A percentile compares a stretch with the other conserved stretches of the same genome.
Evolutionary conservation across 2,797 vertebrate genomes (phyloP).

Genomic region (Pteronotus mesoamericanus): DNA sequence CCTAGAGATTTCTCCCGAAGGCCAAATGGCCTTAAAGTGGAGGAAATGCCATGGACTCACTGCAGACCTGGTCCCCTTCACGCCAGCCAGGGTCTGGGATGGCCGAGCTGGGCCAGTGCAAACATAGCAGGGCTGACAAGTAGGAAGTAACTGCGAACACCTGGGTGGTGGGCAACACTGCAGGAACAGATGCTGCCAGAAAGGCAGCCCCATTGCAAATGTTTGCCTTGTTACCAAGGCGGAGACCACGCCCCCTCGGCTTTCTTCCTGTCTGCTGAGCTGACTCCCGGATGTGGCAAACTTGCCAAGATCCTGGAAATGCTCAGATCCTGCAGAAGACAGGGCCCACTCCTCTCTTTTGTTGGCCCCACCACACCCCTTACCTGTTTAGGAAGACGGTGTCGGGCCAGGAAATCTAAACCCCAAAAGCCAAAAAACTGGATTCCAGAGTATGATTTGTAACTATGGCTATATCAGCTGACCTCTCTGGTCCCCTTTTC

Average conservation of each 20-base stretch:
- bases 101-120: neutral
- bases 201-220: neutral
- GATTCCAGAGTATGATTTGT: neutral
- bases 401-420: neutral
- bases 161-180: fast-evolving
- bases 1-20: neutral
- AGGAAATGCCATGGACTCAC: too few relatives aligned
- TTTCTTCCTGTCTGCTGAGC: neutral
- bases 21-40: neutral
- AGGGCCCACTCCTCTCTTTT: neutral
- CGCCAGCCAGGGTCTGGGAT: neutral
- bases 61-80: neutral
- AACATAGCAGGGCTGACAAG: neutral
- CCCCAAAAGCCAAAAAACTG: neutral
- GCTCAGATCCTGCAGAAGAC: neutral
- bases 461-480: neutral
- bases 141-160: neutral
- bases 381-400: neutral
- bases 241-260: neutral
- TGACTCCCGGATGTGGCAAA: neutral
- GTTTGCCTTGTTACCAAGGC: fast-evolving
- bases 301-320: neutral
- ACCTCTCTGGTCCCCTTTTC: neutral
- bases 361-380: neutral
- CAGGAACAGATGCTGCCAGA: neutral